A percentile compares a stretch with the other conserved stretches of the same genome.
phyloP scores from a whole-genome alignment of 92 coral and sea anemone genomes.

The Chrysogorgia sp. region DNA sequence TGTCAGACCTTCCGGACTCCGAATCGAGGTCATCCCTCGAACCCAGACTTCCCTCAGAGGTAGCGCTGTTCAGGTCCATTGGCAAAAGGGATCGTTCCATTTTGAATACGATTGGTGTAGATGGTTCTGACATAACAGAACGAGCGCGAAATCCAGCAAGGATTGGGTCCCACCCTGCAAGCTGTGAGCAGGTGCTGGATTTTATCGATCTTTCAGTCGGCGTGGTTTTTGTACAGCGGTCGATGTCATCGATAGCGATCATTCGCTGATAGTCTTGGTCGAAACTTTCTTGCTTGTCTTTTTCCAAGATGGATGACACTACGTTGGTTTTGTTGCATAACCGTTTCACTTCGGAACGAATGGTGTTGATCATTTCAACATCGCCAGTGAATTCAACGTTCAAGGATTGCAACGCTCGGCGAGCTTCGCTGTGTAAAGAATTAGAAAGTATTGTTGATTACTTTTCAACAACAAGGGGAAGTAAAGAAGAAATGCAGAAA shows the following conservation, averaged over 20 bases:
- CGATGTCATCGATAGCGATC: constrained; percentile 68
- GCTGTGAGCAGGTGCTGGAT: constrained; percentile 75
- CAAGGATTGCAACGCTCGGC: constrained; percentile 70
- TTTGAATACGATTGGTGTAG: constrained; percentile 74
- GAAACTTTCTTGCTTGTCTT: constrained; percentile 71
- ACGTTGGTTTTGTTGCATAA: constrained; percentile 76
- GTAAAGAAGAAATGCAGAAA: background rate
- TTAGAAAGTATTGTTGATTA: background rate
- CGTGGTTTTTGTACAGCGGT: constrained; percentile 31
- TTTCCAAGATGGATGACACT: constrained; percentile 80
- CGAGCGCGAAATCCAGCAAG: constrained; percentile 94
- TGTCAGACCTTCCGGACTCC: background rate
- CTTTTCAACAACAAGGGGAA: background rate
- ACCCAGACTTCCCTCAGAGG: constrained; percentile 67
- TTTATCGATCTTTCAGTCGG: constrained; percentile 48
- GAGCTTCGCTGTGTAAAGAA: constrained; percentile 72
- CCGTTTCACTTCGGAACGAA: constrained; percentile 79
- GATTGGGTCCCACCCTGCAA: constrained; percentile 99
- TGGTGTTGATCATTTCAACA: constrained; percentile 89
- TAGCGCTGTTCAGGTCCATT: constrained; percentile 88
- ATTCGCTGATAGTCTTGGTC: constrained; percentile 75
- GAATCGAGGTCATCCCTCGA: constrained; percentile 23
- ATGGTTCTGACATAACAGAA: constrained; percentile 85
- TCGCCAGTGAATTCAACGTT: constrained; percentile 93
- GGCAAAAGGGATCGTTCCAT: constrained; percentile 89